Base-by-base conservation (phyloP, 2,797 vertebrate genomes). In the Nothura maculosa region DNA sequence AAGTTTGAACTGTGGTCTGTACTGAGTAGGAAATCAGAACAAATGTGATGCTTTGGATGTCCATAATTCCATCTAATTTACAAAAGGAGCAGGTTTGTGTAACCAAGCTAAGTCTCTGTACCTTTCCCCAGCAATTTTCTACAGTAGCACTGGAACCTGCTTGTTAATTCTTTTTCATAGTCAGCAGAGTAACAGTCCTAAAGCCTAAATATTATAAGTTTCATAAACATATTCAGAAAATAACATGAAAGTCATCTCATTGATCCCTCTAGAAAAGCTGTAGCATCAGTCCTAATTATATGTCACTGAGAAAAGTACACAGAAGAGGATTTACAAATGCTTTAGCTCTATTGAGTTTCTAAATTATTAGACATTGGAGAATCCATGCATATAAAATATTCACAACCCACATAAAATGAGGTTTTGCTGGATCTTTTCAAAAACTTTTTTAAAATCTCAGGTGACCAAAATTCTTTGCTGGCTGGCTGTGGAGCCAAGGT, bases 351-450 rank as follows among this genome's bases (percentile, higher is more conserved):
- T 48, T 30, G 10, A 54, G 4, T 72, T 76, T 72, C 27, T 22
- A 72, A 11, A 68, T 22, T 22, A 72, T 52, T 22, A 66, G 32
- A 52, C 3, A 42, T 54, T 79, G 57, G 22, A 75, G 8, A 36
- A 57, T 47, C 5, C 52, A 18, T 18, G 43, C 48, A 43, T 50
- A 19, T 69, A 30, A 85, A 74, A 3, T 61, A 28, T 28, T 6
- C 2, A 3, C 9, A 36, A 0, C 2, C 12, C n/a, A 8, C 12
- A 43, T 15, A 40, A 80, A 89, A 76, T 1, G 1, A 22, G 14
- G 58, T 76, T 63, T 80, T 22, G 15, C 6, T 9, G 45, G 20
- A 55, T 54, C 28, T 73, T 58, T 28, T 69, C 47, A 73, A 52
- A 85, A 34, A 9, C 5, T 9, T 62, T 66, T 1, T 32, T 36